phyloP scores from a whole-genome alignment of 1,140 invertebrate species.

The Scaptomyza graminum region DNA sequence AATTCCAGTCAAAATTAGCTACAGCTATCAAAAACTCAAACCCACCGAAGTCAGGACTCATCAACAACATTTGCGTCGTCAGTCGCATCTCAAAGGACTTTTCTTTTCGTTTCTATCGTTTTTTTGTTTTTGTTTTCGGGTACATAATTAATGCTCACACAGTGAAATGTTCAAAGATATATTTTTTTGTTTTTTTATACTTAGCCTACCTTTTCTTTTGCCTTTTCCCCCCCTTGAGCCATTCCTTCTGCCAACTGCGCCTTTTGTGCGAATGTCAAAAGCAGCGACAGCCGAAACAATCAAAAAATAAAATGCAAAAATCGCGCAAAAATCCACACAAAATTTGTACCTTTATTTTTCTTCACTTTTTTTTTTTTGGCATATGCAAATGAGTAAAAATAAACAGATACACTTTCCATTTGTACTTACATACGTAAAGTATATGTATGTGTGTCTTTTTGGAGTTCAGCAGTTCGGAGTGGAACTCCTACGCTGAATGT shows the following conservation, averaged over 20 bases:
- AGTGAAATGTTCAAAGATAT: slow-evolving; percentile 77
- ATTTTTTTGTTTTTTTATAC: background rate
- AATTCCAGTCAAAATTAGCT: slow-evolving; percentile 61
- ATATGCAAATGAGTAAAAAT: slow-evolving; percentile 57
- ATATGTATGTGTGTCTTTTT: background rate
- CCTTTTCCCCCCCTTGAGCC: too few species aligned
- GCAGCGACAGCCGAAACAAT: slow-evolving; percentile 65
- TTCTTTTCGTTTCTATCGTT: slow-evolving; percentile 17
- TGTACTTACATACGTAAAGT: background rate
- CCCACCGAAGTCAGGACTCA: slow-evolving; percentile 31
- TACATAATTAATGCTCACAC: slow-evolving; percentile 73
- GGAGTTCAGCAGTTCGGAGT: background rate
- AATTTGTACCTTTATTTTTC: slow-evolving; percentile 55
- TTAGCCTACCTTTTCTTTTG: background rate
- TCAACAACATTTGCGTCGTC: slow-evolving; percentile 37
- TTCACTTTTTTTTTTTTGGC: slow-evolving; percentile 13
- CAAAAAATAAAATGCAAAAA: slow-evolving; percentile 55
- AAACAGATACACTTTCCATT: slow-evolving; percentile 6
- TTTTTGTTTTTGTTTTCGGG: slow-evolving; percentile 8
- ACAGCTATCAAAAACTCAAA: slow-evolving; percentile 7
- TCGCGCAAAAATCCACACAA: slow-evolving; percentile 46
- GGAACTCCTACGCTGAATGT: slow-evolving; percentile 10
- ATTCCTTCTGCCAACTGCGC: background rate
- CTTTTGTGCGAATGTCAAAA: slow-evolving; percentile 65
- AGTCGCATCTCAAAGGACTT: slow-evolving; percentile 61